phyloP scores from a whole-genome alignment of 2,113 vertebrate genomes.

The Crotalus helleri region DNA sequence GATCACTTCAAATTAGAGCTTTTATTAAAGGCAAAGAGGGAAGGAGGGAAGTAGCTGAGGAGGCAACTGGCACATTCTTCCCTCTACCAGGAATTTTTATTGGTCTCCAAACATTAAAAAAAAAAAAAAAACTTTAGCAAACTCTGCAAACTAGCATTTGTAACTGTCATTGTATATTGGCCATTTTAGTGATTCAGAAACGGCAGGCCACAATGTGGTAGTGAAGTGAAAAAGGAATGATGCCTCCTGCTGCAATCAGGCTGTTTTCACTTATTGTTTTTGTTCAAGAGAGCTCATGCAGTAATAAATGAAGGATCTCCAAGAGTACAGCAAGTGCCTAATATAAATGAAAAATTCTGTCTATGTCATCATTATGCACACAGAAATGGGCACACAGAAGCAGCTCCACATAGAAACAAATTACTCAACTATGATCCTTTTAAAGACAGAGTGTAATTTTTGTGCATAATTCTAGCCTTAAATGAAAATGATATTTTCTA shows the following conservation, averaged over 20 bases:
- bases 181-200: background rate
- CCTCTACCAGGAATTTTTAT: background rate
- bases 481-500: background rate
- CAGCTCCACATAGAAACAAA: background rate
- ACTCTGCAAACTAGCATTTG: background rate
- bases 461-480: background rate
- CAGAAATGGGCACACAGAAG: background rate
- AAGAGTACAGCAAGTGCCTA: background rate
- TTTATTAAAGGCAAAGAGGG: background rate
- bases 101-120: background rate
- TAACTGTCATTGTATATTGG: background rate
- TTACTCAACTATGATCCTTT: background rate
- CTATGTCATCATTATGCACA: background rate
- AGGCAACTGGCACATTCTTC: background rate
- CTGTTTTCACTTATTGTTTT: background rate
- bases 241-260: background rate
- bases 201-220: background rate
- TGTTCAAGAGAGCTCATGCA: background rate
- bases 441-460: background rate
- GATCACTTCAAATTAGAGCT: conserved; percentile 6
- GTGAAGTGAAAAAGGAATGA: background rate
- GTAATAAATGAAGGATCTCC: background rate
- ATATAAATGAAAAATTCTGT: background rate
- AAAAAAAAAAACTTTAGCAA: background rate
- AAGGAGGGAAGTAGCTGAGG: background rate